A percentile compares a stretch with the other conserved stretches of the same genome.
These are phyloP conservation scores for Sebastes jordani DNA, from an alignment of 2,797 vertebrate species.

Conservation along the genomic window DNA sequence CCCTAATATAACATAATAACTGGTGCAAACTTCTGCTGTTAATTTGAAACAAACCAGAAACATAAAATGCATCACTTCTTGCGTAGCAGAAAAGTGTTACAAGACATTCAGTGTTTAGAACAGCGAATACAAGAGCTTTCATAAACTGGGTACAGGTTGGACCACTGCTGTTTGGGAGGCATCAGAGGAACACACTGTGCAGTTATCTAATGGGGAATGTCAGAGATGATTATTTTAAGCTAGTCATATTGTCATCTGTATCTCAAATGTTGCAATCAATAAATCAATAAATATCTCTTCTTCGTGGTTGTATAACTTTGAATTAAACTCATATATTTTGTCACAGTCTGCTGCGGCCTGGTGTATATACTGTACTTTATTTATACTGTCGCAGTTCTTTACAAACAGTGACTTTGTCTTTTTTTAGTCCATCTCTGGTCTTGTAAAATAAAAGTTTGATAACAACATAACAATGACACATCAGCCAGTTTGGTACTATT, in stretches of 20 bases:
- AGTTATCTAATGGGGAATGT: neutral
- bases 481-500: neutral
- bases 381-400: neutral
- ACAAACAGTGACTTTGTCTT: neutral
- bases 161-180: neutral
- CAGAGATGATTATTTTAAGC: neutral
- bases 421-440: neutral
- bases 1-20: too few relatives aligned
- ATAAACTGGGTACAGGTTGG: neutral
- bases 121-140: neutral
- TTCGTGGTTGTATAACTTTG: neutral
- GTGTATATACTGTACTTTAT: neutral
- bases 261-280: neutral
- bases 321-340: neutral
- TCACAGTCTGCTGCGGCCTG: neutral
- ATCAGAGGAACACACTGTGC: neutral
- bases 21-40: neutral
- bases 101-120: neutral
- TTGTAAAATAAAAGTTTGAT: neutral
- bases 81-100: neutral
- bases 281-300: neutral
- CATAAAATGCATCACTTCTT: neutral
- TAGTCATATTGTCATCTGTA: neutral
- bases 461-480: neutral
- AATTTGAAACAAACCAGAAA: neutral